Conservation (phyloP, 1,140 invertebrate species). For the Dinoponera quadriceps region DNA sequence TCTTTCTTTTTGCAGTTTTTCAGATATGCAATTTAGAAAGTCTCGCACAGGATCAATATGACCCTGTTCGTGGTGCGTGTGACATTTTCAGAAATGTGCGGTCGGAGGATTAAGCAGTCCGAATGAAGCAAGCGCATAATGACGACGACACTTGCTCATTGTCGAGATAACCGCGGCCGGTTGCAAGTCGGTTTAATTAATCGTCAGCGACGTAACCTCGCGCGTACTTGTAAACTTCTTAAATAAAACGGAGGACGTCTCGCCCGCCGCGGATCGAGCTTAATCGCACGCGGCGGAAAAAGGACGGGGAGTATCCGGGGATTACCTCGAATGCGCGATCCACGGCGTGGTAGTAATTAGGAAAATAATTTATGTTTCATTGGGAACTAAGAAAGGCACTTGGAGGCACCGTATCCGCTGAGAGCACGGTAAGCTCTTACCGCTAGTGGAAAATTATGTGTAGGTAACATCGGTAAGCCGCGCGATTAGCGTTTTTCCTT, state of each 20-base stretch:
- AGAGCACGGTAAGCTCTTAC: slow-evolving; percentile 54
- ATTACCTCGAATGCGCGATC: slow-evolving; percentile 48
- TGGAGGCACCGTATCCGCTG: background rate
- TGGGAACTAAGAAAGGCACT: slow-evolving; percentile 52
- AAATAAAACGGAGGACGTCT: slow-evolving; percentile 23
- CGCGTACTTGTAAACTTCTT: slow-evolving; percentile 16
- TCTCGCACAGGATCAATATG: no score
- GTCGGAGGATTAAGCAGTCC: no score
- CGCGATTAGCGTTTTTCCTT: slow-evolving; percentile 44
- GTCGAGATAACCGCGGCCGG: background rate
- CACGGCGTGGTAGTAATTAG: slow-evolving; percentile 55
- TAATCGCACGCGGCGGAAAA: slow-evolving; percentile 25
- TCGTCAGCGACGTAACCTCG: background rate
- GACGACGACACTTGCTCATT: background rate
- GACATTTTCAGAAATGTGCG: no score
- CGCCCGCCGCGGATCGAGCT: slow-evolving; percentile 15
- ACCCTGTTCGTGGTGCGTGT: no score
- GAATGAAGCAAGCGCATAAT: no score
- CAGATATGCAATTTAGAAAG: no score
- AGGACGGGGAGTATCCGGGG: slow-evolving; percentile 32
- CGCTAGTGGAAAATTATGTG: slow-evolving; percentile 60
- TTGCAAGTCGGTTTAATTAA: background rate
- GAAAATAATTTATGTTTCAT: slow-evolving; percentile 61
- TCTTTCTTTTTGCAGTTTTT: no score
- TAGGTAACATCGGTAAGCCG: slow-evolving; percentile 50